Evolutionary conservation across 2,113 vertebrate species (phyloP).

Genomic region (Rhea americana): DNA sequence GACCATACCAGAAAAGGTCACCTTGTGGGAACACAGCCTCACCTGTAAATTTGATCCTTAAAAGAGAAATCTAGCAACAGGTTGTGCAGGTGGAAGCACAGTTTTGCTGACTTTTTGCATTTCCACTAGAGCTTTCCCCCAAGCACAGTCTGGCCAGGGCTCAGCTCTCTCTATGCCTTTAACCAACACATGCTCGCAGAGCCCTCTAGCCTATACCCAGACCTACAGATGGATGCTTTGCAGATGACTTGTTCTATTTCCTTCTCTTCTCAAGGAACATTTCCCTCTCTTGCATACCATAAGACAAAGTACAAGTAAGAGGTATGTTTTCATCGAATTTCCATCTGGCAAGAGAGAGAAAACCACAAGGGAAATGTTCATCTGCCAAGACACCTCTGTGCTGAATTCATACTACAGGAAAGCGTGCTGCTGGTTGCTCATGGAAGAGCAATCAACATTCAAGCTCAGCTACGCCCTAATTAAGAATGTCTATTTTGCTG

Average conservation of each 20-base stretch:
- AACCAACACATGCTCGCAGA: neutral
- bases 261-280: neutral
- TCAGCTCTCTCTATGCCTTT: neutral
- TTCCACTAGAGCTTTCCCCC: neutral
- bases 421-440: neutral
- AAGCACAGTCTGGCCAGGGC: neutral
- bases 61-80: neutral
- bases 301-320: rapidly evolving
- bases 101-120: neutral
- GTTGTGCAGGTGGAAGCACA: neutral
- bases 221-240: neutral
- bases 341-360: neutral
- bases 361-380: neutral
- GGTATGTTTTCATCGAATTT: neutral
- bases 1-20: neutral
- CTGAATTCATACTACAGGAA: neutral
- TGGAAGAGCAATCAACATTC: neutral
- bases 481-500: neutral
- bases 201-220: rapidly evolving
- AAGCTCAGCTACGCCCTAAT: neutral
- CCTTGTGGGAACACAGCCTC: neutral
- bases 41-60: neutral
- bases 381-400: neutral
- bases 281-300: neutral
- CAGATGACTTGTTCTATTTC: neutral